Base-by-base conservation (phyloP, 2,113 vertebrate genomes). In the Oxyura jamaicensis region DNA sequence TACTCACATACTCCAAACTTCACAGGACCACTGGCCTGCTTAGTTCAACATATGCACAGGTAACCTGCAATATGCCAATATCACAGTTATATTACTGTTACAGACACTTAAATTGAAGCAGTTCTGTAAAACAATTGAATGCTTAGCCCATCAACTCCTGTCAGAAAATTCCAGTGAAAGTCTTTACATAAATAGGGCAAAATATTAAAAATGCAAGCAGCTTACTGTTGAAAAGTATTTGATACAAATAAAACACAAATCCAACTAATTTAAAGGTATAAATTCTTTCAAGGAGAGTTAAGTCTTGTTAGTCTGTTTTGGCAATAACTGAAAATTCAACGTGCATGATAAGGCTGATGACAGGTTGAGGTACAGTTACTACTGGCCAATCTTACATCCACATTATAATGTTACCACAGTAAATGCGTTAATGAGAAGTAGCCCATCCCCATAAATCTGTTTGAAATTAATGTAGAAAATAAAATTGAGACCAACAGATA, bases 31-130 rank as follows among this genome's bases (percentile, higher is more conserved):
- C 73, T 52, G 69, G 58, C 29, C 58, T 35, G 3, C 3, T 4
- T 13, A 35, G 25, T n/a, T 77, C 11, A 36, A 59, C 42, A 44
- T 5, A 52, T 3, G 20, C 65, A 60, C 3, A 4, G 17, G 14
- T 20, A 36, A 41, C 33, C 44, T 94, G 80, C 77, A 74, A 14
- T 39, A 68, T 16, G 23, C n/a, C 42, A 46, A 42, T 10, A 52
- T 56, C 69, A 78, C 1, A 0, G 11, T 52, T 59, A 13, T 10
- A 11, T 42, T 13, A 0, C 22, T 77, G 23, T n/a, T 79, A 39
- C 76, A 58, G 33, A 60, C 33, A 53, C 56, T 84, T 56, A 31
- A 56, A 35, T 48, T 52, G 29, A 85, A 90, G 71, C 13, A 42
- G 20, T 8, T 85, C 52, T 62, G 22, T 26, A 65, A 13, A 85